phyloP scores from a whole-genome alignment of 1,140 invertebrate species.

The Micrasema longulum region DNA sequence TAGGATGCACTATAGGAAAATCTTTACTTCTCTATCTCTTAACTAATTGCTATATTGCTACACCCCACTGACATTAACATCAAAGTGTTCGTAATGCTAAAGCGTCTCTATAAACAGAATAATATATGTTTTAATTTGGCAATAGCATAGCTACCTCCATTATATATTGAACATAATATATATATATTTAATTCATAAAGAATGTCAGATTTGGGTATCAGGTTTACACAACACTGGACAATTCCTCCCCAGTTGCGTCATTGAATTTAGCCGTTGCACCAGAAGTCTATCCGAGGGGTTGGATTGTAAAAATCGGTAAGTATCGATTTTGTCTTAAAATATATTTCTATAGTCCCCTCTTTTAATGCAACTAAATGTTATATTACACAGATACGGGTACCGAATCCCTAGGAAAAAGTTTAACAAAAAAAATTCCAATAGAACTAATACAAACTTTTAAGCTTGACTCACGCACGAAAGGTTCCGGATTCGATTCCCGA shows the following conservation, averaged over 20 bases:
- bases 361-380: not conserved
- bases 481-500: too few relatives aligned
- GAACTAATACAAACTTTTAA: too few relatives aligned
- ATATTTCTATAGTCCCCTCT: not conserved
- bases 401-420: too few relatives aligned
- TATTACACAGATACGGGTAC: not conserved
- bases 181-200: constrained; percentile 7
- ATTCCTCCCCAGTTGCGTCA: constrained; percentile 13
- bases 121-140: not conserved
- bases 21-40: too few relatives aligned
- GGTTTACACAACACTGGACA: constrained; percentile 25
- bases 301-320: not conserved
- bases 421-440: too few relatives aligned
- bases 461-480: too few relatives aligned
- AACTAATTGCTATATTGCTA: too few relatives aligned
- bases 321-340: not conserved
- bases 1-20: too few relatives aligned
- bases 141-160: too few relatives aligned
- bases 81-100: too few relatives aligned
- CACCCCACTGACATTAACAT: too few relatives aligned
- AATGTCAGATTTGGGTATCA: constrained; percentile 10
- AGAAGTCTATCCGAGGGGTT: not conserved
- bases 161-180: too few relatives aligned
- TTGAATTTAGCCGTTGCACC: not conserved
- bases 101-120: not conserved